phyloP scores from a whole-genome alignment of 2,113 vertebrate genomes.

The Rhinogobius similis region DNA sequence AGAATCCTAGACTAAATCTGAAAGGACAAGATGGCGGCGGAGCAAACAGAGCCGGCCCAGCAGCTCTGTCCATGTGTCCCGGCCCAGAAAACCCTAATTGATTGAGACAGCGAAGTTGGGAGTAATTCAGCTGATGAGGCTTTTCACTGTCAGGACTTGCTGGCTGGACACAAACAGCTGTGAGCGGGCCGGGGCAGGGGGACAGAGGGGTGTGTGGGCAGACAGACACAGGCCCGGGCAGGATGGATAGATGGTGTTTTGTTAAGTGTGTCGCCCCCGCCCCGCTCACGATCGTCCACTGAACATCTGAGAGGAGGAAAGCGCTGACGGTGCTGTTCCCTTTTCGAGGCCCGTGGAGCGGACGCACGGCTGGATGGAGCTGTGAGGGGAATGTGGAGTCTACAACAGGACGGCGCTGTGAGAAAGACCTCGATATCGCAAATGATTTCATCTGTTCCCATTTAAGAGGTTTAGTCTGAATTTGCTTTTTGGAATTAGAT shows the following conservation, averaged over 20 bases:
- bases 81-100: slow-evolving; percentile 58
- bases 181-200: slow-evolving; percentile 14
- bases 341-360: slow-evolving; percentile 44
- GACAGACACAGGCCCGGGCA: slow-evolving; percentile 24
- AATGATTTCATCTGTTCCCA: background rate
- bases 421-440: background rate
- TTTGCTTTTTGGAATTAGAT: too few relatives aligned
- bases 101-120: slow-evolving; percentile 73
- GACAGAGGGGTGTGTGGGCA: slow-evolving; percentile 49
- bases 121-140: slow-evolving; percentile 77
- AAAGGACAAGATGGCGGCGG: slow-evolving; percentile 41
- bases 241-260: slow-evolving; percentile 55
- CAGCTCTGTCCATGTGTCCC: slow-evolving; percentile 33
- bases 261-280: slow-evolving; percentile 58
- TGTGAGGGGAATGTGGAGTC: slow-evolving; percentile 66
- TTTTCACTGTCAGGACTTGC: slow-evolving; percentile 69
- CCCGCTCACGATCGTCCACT: slow-evolving; percentile 19
- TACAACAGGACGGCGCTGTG: slow-evolving; percentile 50
- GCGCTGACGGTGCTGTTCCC: slow-evolving; percentile 70
- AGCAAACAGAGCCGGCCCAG: slow-evolving; percentile 19
- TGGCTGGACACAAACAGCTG: slow-evolving; percentile 67
- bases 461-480: background rate
- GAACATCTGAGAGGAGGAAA: slow-evolving; percentile 52
- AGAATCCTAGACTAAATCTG: slow-evolving; percentile 35
- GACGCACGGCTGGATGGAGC: slow-evolving; percentile 68